Evolutionary conservation across 2,113 vertebrate species (phyloP).

Genomic region (Pseudorasbora parva): DNA sequence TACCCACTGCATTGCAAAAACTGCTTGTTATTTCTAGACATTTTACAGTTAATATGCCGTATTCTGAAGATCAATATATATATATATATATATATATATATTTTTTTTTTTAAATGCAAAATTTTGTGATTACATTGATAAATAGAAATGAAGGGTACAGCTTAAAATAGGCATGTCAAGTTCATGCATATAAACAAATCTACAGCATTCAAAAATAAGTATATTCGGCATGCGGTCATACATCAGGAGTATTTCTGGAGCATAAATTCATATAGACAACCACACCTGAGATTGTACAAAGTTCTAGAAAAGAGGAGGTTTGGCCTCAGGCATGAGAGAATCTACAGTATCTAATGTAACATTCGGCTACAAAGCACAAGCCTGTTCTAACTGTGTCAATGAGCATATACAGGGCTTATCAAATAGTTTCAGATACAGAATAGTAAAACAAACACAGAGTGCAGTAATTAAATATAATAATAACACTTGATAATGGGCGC

Average conservation of each 20-base stretch:
- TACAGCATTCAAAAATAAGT: slow-evolving; percentile 70
- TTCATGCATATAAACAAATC: slow-evolving; percentile 66
- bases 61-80: slow-evolving; percentile 56
- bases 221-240: slow-evolving; percentile 68
- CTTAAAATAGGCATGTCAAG: slow-evolving; percentile 58
- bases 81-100: slow-evolving; percentile 36
- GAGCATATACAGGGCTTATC: slow-evolving; percentile 40
- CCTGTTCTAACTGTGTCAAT: slow-evolving; percentile 7
- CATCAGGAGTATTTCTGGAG: slow-evolving; percentile 61
- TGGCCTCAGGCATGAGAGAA: slow-evolving; percentile 49
- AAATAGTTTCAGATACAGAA: slow-evolving; percentile 20
- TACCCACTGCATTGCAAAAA: slow-evolving; percentile 49
- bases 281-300: slow-evolving; percentile 77
- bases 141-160: slow-evolving; percentile 57
- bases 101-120: slow-evolving; percentile 62
- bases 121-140: slow-evolving; percentile 63
- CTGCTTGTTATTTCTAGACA: slow-evolving; percentile 21
- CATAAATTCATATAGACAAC: slow-evolving; percentile 69
- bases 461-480: slow-evolving; percentile 21
- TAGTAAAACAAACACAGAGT: slow-evolving; percentile 20
- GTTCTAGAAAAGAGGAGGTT: slow-evolving; percentile 66
- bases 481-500: slow-evolving; percentile 1
- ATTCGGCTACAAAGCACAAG: slow-evolving; percentile 47
- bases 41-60: slow-evolving; percentile 34
- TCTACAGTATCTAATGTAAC: slow-evolving; percentile 53